Base-by-base conservation (phyloP, 2,888 invertebrate genomes). In the Himalopsyche tibetana region DNA sequence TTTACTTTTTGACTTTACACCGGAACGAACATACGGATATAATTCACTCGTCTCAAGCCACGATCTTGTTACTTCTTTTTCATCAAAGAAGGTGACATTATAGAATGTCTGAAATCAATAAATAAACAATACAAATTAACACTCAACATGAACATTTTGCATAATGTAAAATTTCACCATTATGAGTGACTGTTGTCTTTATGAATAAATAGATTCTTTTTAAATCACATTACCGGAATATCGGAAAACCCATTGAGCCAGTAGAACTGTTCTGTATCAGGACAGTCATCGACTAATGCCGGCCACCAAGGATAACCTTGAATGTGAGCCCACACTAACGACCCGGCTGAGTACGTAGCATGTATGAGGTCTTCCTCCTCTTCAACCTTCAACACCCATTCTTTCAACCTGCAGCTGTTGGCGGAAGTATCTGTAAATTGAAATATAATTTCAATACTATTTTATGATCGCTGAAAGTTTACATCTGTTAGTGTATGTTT, bases 271-370 rank as follows among this genome's bases (percentile, higher is more conserved):
- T 94, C 94, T 0, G 91, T 91, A 88, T 95, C 94, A 0, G 95
- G 95, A 89, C 94, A 94, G 89, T 95, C 95, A 88, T 95, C 95
- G 0, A 96, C 94, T 93, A 96, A 95, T 2, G 94, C 96, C 4
- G 96, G 96, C 95, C 95, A 96, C 95, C 95, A 95, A 1, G 95
- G 95, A 91, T 92, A 95, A 40, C 95, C 95, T 0, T 91, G 89
- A 88, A 94, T 89, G 56, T 92, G 93, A 0, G 94, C 96, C 94
- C 95, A 95, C 0, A 96, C 96, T 63, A 96, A 89, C 28, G 95
- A 95, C 0, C 96, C 96, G 5, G 94, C 94, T 4, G 94, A 93
- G 89, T 94, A 96, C 86, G 92, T 90, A 89, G 94, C 94, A 88
- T 94, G 92, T 45, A 96, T 94, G 51, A 94, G 90, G 85, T 94